These are phyloP conservation scores for Amniataba percoides DNA, from an alignment of 2,797 vertebrate genomes.

Conservation along the genomic window DNA sequence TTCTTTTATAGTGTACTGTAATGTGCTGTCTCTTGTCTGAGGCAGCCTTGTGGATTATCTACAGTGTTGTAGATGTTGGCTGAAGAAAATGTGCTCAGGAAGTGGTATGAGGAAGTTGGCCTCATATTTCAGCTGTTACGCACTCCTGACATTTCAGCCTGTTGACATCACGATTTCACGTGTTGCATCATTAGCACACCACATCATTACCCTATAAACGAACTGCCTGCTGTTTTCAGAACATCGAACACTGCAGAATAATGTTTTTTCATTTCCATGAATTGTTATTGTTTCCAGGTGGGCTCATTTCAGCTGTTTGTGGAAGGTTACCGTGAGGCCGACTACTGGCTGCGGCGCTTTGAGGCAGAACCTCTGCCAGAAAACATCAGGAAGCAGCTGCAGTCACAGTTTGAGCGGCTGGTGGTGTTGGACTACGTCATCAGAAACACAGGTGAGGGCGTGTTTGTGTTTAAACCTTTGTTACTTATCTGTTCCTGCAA, in stretches of 20 bases:
- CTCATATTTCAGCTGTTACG: conserved; percentile 15
- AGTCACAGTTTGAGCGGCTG: conserved; percentile 96
- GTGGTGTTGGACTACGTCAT: conserved; percentile 97
- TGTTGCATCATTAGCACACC: not conserved
- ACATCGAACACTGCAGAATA: not conserved
- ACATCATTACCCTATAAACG: not conserved
- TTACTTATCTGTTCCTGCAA: no score
- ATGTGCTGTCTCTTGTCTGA: not conserved
- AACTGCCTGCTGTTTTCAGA: not conserved
- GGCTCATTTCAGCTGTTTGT: conserved; percentile 98
- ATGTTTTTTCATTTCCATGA: not conserved
- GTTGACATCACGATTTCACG: not conserved
- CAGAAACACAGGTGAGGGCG: conserved; percentile 94
- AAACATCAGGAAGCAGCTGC: conserved; percentile 97
- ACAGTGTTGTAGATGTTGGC: not conserved
- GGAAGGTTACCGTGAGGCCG: conserved; percentile 95
- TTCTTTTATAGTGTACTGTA: not conserved
- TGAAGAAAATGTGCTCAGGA: conserved; percentile 16
- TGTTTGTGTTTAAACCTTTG: not conserved
- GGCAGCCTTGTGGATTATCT: not conserved
- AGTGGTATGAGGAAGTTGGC: conserved; percentile 32
- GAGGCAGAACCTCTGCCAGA: conserved; percentile 96
- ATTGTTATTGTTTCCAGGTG: conserved; percentile 83
- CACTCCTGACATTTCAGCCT: not conserved
- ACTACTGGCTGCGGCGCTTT: conserved; percentile 96